Conservation (phyloP, 2,797 vertebrate species). For the Ctenopoma multispine region DNA sequence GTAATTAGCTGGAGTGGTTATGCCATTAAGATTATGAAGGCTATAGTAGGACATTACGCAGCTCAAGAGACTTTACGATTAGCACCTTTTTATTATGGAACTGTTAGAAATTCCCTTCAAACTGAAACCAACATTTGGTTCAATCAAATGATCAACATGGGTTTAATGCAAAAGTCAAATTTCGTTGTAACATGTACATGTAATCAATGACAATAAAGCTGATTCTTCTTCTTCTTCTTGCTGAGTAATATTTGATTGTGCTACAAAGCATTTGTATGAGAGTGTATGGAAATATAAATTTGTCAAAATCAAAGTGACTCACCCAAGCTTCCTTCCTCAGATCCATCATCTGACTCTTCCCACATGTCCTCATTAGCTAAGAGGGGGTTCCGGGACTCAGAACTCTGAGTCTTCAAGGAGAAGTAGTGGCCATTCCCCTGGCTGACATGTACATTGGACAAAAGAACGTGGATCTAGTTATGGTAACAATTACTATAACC, state of each 20-base stretch:
- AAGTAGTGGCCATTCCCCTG: slow-evolving; percentile 96
- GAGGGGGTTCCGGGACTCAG: slow-evolving; percentile 91
- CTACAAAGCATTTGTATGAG: neutral
- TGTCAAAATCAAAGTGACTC: slow-evolving; percentile 63
- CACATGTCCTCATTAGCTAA: slow-evolving; percentile 91
- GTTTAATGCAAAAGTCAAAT: no score
- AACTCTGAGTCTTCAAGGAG: slow-evolving; percentile 86
- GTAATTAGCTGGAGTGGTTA: neutral
- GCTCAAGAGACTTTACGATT: neutral
- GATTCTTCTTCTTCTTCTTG: neutral
- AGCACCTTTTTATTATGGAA: neutral
- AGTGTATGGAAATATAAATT: neutral
- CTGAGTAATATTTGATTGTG: neutral
- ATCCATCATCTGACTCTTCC: slow-evolving; percentile 88
- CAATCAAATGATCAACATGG: no score
- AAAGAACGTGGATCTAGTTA: slow-evolving; percentile 44
- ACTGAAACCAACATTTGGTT: neutral
- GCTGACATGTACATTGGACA: slow-evolving; percentile 75
- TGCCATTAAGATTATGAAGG: neutral
- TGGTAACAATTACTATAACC: slow-evolving; percentile 12
- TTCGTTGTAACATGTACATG: no score
- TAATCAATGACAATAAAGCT: neutral
- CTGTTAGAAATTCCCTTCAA: neutral
- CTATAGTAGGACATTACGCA: neutral
- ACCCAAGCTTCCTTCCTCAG: slow-evolving; percentile 91